Percentiles rank a stretch among this genome's conserved stretches.
These are phyloP conservation scores for Lathamus discolor DNA, from an alignment of 2,113 vertebrate species.

Conservation along the genomic window DNA sequence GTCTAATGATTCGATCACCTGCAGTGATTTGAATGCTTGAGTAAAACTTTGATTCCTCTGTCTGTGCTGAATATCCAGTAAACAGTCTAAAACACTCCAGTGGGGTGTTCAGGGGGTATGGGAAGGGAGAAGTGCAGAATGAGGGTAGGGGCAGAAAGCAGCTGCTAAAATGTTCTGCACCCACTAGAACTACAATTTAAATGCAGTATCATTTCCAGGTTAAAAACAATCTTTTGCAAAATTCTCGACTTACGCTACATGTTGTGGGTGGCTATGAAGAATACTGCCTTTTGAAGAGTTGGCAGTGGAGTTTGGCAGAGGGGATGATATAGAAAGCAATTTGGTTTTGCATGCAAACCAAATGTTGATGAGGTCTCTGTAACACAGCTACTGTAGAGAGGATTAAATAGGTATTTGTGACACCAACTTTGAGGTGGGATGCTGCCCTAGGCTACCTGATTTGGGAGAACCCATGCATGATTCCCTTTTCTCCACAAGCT, in stretches of 20 bases:
- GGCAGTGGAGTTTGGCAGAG: not conserved
- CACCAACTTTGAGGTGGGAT: not conserved
- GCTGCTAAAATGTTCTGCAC: not conserved
- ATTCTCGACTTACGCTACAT: rapidly evolving
- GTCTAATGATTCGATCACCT: not conserved
- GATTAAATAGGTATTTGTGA: not conserved
- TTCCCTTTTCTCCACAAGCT: not conserved
- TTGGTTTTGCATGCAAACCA: not conserved
- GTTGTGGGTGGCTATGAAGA: not conserved
- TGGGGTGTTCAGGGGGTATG: not conserved
- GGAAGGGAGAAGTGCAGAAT: not conserved
- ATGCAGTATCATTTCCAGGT: not conserved
- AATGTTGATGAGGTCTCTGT: not conserved
- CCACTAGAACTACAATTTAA: not conserved
- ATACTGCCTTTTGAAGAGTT: not conserved
- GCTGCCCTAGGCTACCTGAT: not conserved
- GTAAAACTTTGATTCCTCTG: conserved; percentile 2
- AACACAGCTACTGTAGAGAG: not conserved
- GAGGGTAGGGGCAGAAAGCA: not conserved
- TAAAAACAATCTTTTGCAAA: conserved; percentile 15
- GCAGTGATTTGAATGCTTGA: conserved; percentile 22
- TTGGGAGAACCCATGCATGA: not conserved
- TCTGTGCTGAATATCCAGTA: not conserved
- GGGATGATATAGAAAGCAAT: not conserved
- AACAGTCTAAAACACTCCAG: not conserved